phyloP scores from a whole-genome alignment of 1,140 invertebrate species.

The Zaprionus gabonicus region DNA sequence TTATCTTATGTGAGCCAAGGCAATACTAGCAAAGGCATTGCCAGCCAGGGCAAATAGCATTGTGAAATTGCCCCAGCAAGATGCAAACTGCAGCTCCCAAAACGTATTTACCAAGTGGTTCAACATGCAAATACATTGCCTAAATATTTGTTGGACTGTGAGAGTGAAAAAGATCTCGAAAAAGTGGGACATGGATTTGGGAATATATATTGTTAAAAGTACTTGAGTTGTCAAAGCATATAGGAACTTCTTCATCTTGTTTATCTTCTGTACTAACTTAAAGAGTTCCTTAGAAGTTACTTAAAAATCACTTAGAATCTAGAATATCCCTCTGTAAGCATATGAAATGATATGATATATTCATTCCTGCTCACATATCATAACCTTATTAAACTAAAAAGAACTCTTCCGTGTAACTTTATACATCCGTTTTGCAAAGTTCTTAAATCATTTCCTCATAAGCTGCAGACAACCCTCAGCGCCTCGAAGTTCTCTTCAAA shows the following conservation, averaged over 20 bases:
- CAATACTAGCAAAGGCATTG: neutral
- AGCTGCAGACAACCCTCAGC: neutral
- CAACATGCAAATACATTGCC: slow-evolving; percentile 27
- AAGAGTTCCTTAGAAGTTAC: too few species aligned
- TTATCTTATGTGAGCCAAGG: slow-evolving; percentile 67
- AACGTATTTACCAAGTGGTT: slow-evolving; percentile 26
- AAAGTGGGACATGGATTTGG: neutral
- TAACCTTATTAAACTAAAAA: neutral
- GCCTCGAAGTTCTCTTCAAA: neutral
- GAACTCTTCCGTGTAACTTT: neutral
- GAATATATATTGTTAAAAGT: neutral
- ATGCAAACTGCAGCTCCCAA: slow-evolving; percentile 12
- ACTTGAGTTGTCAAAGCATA: neutral
- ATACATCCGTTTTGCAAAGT: neutral
- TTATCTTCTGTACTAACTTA: too few species aligned
- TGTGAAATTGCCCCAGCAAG: slow-evolving; percentile 16
- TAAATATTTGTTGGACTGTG: slow-evolving; percentile 16
- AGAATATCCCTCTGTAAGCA: neutral
- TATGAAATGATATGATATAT: neutral
- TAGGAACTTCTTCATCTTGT: too few species aligned
- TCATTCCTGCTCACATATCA: neutral
- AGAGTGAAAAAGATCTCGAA: neutral
- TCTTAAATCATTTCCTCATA: slow-evolving; percentile 1
- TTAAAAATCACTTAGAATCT: too few species aligned
- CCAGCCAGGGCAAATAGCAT: slow-evolving; percentile 2